Evolutionary conservation across 2,797 vertebrate species (phyloP).

Genomic region (Notoglanidium macrostoma): DNA sequence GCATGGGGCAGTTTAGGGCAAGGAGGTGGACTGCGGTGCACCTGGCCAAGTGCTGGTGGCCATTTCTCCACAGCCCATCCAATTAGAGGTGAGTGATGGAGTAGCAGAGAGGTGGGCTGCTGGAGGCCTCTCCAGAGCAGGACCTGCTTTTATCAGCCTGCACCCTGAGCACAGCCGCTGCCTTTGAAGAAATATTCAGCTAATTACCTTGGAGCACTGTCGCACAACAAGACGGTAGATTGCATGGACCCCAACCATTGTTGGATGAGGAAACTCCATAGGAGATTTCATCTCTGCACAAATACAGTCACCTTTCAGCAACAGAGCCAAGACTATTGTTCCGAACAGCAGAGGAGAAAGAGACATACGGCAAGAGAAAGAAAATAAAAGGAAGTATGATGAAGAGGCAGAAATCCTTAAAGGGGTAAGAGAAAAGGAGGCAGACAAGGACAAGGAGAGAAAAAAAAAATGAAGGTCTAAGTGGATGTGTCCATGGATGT

Average conservation of each 20-base stretch:
- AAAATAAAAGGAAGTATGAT: slow-evolving; percentile 45
- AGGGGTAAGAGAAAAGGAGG: slow-evolving; percentile 29
- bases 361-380: slow-evolving; percentile 61
- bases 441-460: slow-evolving; percentile 45
- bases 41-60: slow-evolving; percentile 63
- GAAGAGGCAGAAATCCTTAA: slow-evolving; percentile 49
- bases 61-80: slow-evolving; percentile 81
- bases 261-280: slow-evolving; percentile 71
- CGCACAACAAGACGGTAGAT: slow-evolving; percentile 73
- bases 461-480: slow-evolving; percentile 19
- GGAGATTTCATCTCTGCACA: slow-evolving; percentile 69
- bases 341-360: slow-evolving; percentile 54
- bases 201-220: slow-evolving; percentile 81
- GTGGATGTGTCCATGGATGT: slow-evolving; percentile 25
- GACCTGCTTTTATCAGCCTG: slow-evolving; percentile 79
- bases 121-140: slow-evolving; percentile 76
- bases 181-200: slow-evolving; percentile 86
- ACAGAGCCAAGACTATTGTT: slow-evolving; percentile 63
- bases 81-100: slow-evolving; percentile 76
- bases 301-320: slow-evolving; percentile 54
- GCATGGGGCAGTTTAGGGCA: slow-evolving; percentile 35
- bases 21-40: slow-evolving; percentile 46
- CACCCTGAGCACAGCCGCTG: slow-evolving; percentile 76
- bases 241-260: slow-evolving; percentile 73
- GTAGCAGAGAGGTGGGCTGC: slow-evolving; percentile 65